These are phyloP conservation scores for Melanotaenia maccullochi DNA, from an alignment of 2,797 vertebrate genomes.

Conservation along the genomic window DNA sequence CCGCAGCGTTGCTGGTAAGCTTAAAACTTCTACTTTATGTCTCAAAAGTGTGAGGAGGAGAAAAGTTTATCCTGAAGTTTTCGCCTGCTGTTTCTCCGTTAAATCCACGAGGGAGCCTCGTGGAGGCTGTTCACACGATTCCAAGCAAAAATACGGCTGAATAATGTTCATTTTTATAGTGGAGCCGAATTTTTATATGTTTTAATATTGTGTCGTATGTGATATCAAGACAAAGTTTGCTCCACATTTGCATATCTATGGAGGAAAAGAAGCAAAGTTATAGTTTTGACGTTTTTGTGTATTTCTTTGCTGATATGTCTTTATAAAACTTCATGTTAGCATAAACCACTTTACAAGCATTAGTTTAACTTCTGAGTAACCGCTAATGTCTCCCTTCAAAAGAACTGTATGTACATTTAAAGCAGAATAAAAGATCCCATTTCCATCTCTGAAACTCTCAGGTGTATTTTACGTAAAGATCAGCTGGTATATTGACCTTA, in stretches of 20 bases:
- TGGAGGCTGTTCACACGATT: slow-evolving; percentile 18
- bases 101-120: slow-evolving; percentile 54
- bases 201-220: neutral
- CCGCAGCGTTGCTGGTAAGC: slow-evolving; percentile 50
- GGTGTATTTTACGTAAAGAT: slow-evolving; percentile 13
- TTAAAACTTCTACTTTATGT: neutral
- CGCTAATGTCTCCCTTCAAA: neutral
- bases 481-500: slow-evolving; percentile 13
- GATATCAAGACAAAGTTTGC: neutral
- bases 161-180: too few relatives aligned
- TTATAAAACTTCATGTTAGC: neutral
- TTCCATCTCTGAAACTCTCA: neutral
- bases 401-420: neutral
- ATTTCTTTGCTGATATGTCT: neutral
- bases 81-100: neutral
- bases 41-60: too few relatives aligned
- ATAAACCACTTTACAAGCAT: neutral
- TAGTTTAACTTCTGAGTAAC: neutral
- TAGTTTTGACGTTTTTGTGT: neutral
- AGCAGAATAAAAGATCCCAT: neutral
- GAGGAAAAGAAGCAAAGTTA: too few relatives aligned
- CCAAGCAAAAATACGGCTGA: neutral
- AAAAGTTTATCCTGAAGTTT: slow-evolving; percentile 17
- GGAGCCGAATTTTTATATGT: neutral
- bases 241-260: too few relatives aligned